phyloP scores from a whole-genome alignment of 2,113 vertebrate genomes.

The Pygathrix nemaeus region DNA sequence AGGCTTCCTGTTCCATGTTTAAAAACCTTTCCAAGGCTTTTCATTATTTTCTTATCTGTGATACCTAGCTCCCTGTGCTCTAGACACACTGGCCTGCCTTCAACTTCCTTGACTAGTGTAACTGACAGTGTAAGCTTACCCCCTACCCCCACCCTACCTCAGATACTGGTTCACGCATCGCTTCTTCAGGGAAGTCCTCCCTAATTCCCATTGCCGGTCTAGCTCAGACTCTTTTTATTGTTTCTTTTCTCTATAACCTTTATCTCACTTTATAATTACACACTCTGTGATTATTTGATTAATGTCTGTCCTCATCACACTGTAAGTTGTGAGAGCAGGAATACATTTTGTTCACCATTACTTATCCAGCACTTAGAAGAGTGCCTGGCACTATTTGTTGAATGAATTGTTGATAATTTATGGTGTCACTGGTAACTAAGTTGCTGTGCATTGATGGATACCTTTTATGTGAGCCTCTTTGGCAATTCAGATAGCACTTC shows the following conservation, averaged over 20 bases:
- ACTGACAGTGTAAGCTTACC: background rate
- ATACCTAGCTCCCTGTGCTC: background rate
- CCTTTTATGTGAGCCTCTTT: background rate
- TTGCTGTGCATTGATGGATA: background rate
- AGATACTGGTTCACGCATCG: background rate
- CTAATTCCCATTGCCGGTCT: background rate
- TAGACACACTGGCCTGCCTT: background rate
- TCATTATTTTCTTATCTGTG: background rate
- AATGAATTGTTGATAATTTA: background rate
- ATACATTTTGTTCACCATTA: background rate
- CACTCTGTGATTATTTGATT: background rate
- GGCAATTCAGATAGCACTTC: background rate
- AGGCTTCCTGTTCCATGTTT: background rate
- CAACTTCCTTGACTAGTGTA: background rate
- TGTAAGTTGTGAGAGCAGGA: background rate
- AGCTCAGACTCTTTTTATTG: background rate
- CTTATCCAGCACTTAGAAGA: background rate
- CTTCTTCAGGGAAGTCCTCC: background rate
- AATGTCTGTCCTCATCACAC: background rate
- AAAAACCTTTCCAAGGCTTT: background rate
- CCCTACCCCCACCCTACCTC: background rate
- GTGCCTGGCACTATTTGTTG: background rate
- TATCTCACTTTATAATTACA: slow-evolving; percentile 11
- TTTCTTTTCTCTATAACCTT: background rate
- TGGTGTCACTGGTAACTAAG: background rate